These are phyloP conservation scores for Biston stratarius DNA, from an alignment of 2,888 invertebrate species.

Conservation along the genomic window DNA sequence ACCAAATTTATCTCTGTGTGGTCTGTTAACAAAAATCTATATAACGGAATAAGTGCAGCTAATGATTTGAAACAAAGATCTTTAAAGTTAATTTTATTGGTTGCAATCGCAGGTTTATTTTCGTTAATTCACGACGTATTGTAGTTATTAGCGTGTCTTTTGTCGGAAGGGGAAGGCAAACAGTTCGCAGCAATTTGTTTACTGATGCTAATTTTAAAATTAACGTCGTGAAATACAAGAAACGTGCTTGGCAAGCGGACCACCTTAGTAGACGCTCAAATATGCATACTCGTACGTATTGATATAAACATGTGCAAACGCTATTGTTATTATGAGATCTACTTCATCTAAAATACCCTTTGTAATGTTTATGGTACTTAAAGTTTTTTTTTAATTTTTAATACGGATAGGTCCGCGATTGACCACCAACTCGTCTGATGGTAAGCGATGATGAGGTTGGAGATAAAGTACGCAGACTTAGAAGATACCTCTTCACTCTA, in stretches of 20 bases:
- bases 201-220: slow-evolving; percentile 83
- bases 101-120: slow-evolving; percentile 42
- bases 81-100: slow-evolving; percentile 40
- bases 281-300: slow-evolving; percentile 40
- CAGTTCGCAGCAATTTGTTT: slow-evolving; percentile 77
- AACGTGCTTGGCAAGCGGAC: slow-evolving; percentile 78
- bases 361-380: slow-evolving; percentile 20
- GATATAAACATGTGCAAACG: slow-evolving; percentile 37
- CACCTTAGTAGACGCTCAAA: slow-evolving; percentile 69
- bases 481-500: too few species aligned
- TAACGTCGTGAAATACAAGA: slow-evolving; percentile 81
- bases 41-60: slow-evolving; percentile 40
- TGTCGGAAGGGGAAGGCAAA: slow-evolving; percentile 64
- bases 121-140: slow-evolving; percentile 45
- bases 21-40: slow-evolving; percentile 58
- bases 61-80: slow-evolving; percentile 51
- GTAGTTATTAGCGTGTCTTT: slow-evolving; percentile 59
- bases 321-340: slow-evolving; percentile 41
- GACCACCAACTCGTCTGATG: too few species aligned
- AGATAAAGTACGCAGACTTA: too few species aligned
- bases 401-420: too few species aligned
- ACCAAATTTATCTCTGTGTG: slow-evolving; percentile 73
- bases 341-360: slow-evolving; percentile 36
- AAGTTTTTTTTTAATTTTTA: too few species aligned
- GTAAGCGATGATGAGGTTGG: too few species aligned